phyloP scores from a whole-genome alignment of 2,888 invertebrate genomes.

The Ashinkailepas kermadecensis region DNA sequence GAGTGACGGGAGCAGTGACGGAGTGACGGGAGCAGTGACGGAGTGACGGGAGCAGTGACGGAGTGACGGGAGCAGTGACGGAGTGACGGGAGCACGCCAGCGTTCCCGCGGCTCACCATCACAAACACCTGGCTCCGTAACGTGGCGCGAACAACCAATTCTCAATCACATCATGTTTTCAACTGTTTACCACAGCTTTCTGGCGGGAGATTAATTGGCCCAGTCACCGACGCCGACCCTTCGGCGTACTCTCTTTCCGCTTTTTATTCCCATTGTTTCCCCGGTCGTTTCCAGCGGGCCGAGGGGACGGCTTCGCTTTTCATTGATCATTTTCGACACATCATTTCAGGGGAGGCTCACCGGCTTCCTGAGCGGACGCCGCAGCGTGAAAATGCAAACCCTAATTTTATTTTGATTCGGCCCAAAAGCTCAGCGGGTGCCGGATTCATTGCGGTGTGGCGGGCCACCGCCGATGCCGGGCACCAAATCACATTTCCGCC shows the following conservation, averaged over 20 bases:
- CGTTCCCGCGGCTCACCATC: too few relatives aligned
- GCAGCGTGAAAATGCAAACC: conserved; percentile 17
- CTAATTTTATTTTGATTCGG: conserved; percentile 20
- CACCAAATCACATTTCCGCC: neutral
- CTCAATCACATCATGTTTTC: neutral
- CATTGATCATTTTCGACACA: conserved; percentile 22
- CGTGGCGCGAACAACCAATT: neutral
- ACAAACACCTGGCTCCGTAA: too few relatives aligned
- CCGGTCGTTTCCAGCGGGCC: neutral
- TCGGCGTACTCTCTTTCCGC: neutral
- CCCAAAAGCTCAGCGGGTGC: conserved; percentile 9
- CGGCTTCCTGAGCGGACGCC: neutral
- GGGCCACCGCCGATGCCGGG: neutral
- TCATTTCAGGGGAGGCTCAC: conserved; percentile 3
- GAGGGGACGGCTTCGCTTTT: conserved; percentile 15
- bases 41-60: too few relatives aligned
- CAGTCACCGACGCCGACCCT: neutral
- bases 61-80: too few relatives aligned
- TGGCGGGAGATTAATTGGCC: conserved; percentile 1
- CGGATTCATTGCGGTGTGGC: neutral
- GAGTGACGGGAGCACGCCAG: too few relatives aligned
- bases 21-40: too few relatives aligned
- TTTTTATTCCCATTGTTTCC: conserved; percentile 16
- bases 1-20: too few relatives aligned
- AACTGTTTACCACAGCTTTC: neutral